These are phyloP conservation scores for Synergus japonicus DNA, from an alignment of 2,888 invertebrate species.

Conservation along the genomic window DNA sequence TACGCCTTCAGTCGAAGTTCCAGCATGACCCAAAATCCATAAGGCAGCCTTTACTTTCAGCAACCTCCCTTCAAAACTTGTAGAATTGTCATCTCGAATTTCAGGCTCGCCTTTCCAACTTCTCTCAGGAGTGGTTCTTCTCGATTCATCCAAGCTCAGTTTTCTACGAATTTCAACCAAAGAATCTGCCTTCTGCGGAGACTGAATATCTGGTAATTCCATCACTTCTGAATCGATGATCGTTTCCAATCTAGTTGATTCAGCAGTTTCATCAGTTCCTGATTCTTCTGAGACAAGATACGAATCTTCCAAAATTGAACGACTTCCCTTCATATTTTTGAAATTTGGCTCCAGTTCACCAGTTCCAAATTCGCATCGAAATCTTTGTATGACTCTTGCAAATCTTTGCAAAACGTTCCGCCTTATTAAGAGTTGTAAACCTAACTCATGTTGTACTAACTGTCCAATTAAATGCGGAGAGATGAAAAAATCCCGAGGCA, in stretches of 20 bases:
- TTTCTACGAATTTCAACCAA: slow-evolving; percentile 67
- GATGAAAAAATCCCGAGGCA: slow-evolving; percentile 78
- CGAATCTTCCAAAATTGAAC: slow-evolving; percentile 62
- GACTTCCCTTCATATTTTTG: slow-evolving; percentile 60
- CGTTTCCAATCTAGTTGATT: slow-evolving; percentile 70
- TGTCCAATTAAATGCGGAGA: slow-evolving; percentile 92
- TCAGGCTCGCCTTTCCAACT: slow-evolving; percentile 65
- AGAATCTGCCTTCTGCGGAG: slow-evolving; percentile 63
- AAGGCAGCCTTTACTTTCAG: slow-evolving; percentile 91
- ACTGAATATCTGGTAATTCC: slow-evolving; percentile 57
- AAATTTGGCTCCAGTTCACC: slow-evolving; percentile 63
- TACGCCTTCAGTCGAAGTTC: slow-evolving; percentile 87
- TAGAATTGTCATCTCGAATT: slow-evolving; percentile 60
- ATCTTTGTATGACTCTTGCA: slow-evolving; percentile 75
- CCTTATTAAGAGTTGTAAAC: slow-evolving; percentile 80
- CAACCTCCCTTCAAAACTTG: slow-evolving; percentile 75
- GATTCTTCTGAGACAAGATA: slow-evolving; percentile 66
- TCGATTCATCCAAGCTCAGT: slow-evolving; percentile 71
- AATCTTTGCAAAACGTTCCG: slow-evolving; percentile 79
- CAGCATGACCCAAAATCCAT: slow-evolving; percentile 93
- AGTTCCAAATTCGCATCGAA: slow-evolving; percentile 64
- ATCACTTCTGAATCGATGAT: slow-evolving; percentile 72
- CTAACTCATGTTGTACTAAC: slow-evolving; percentile 84
- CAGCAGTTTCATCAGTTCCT: slow-evolving; percentile 63
- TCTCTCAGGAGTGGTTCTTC: slow-evolving; percentile 71